Percentiles rank a stretch among this genome's conserved stretches.
phyloP scores from a whole-genome alignment of 1,140 invertebrate species.

The Ceratoteleas bidentatus region DNA sequence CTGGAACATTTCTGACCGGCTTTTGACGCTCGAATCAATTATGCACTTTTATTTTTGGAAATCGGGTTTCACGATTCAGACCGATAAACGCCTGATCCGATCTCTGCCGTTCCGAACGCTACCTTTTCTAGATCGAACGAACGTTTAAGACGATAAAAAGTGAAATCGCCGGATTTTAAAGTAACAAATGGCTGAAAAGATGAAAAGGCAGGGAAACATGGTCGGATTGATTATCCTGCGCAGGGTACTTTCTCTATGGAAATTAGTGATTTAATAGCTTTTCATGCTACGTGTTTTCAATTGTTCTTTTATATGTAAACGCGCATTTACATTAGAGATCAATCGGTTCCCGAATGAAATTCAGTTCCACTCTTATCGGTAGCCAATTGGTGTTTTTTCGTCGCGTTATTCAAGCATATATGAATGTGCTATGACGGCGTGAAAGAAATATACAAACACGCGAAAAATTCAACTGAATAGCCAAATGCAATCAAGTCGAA shows the following conservation, averaged over 20 bases:
- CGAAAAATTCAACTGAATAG: too few species aligned
- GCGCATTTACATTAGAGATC: not conserved
- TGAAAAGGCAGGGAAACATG: slow-evolving; percentile 21
- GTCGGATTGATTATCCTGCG: slow-evolving; percentile 18
- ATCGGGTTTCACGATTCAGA: slow-evolving; percentile 14
- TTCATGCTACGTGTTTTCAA: not conserved
- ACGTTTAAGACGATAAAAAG: slow-evolving; percentile 22
- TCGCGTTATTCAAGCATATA: too few species aligned
- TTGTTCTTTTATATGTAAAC: slow-evolving; percentile 1
- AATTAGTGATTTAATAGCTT: slow-evolving; percentile 23
- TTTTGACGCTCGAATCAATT: slow-evolving; percentile 34
- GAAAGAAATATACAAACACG: too few species aligned
- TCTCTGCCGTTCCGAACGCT: slow-evolving; percentile 3
- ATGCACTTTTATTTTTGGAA: slow-evolving; percentile 27
- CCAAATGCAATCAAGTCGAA: not conserved
- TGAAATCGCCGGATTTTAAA: slow-evolving; percentile 37
- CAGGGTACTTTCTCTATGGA: slow-evolving; percentile 36
- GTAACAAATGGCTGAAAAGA: slow-evolving; percentile 34
- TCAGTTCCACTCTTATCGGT: too few species aligned
- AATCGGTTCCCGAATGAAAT: not conserved
- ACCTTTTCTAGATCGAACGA: slow-evolving; percentile 7
- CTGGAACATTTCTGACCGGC: not conserved
- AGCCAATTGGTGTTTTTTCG: too few species aligned
- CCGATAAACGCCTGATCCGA: slow-evolving; percentile 9
- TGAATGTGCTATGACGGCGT: too few species aligned